These are phyloP conservation scores for Heliconius aoede DNA, from an alignment of 2,888 invertebrate genomes.

Conservation along the genomic window DNA sequence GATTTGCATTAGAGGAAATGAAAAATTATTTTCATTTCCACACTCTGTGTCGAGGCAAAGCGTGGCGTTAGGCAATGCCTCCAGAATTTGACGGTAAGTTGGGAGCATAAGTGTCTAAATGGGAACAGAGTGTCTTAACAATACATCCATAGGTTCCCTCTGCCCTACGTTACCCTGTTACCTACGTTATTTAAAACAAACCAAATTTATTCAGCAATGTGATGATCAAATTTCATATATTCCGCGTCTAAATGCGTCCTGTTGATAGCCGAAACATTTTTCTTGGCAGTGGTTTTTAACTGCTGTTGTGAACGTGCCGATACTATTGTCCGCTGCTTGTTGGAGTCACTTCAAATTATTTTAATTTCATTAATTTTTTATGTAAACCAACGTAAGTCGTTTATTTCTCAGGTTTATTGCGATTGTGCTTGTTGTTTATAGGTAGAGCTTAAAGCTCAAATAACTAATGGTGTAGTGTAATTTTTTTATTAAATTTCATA, in stretches of 20 bases:
- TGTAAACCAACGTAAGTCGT: neutral
- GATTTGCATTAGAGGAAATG: no score
- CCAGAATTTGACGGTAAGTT: no score
- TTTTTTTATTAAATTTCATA: neutral
- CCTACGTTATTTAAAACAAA: neutral
- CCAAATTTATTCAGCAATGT: neutral
- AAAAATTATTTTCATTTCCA: no score
- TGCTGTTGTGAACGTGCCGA: conserved; percentile 52
- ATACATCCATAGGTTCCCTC: no score
- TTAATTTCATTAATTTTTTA: conserved; percentile 42
- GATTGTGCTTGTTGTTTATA: neutral
- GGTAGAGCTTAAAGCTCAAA: neutral
- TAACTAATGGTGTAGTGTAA: neutral
- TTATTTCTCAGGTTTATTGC: neutral
- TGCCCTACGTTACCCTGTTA: no score
- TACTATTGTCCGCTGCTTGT: conserved; percentile 55
- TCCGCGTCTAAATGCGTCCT: conserved; percentile 28
- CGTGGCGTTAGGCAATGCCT: no score
- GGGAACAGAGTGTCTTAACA: no score
- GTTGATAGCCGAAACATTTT: conserved; percentile 43
- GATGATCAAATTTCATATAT: conserved; percentile 16
- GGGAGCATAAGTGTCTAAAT: no score
- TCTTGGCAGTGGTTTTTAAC: conserved; percentile 56
- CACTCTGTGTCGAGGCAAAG: no score
- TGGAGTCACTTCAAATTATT: conserved; percentile 55